Percentiles rank a stretch among this genome's conserved stretches.
These are phyloP conservation scores for Pantala flavescens DNA, from an alignment of 1,140 invertebrate genomes.

Conservation along the genomic window DNA sequence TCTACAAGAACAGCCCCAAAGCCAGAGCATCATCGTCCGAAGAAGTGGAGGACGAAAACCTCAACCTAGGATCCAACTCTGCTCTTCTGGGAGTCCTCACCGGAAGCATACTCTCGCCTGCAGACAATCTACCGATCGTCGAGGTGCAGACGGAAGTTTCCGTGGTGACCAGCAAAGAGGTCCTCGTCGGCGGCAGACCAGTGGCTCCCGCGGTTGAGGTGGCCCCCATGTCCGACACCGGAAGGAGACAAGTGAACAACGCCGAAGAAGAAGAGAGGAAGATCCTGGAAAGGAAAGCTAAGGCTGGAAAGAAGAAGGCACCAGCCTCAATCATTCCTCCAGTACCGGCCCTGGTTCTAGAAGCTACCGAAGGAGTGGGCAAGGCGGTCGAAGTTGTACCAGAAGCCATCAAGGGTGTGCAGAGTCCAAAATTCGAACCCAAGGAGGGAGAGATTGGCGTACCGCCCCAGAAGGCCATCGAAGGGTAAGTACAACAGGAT, in stretches of 20 bases:
- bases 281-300: constrained; percentile 14
- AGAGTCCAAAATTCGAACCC: constrained; percentile 14
- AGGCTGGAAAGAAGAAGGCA: neutral
- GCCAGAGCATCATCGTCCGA: neutral
- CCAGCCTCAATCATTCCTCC: neutral
- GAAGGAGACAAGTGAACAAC: constrained; percentile 8
- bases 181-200: constrained; percentile 10
- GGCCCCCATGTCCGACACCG: constrained; percentile 14
- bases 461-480: constrained; percentile 15
- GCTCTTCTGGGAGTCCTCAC: neutral
- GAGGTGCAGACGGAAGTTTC: constrained; percentile 20
- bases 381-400: constrained; percentile 17
- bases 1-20: neutral
- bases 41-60: neutral
- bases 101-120: neutral
- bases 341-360: neutral
- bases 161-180: constrained; percentile 19
- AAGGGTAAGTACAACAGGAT: neutral
- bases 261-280: constrained; percentile 16
- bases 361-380: neutral
- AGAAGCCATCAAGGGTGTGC: constrained; percentile 16
- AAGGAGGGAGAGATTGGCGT: constrained; percentile 16
- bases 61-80: neutral
- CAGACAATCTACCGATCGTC: neutral
- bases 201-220: constrained; percentile 11